Conservation (phyloP, 2,113 vertebrate species). For the Rattus norvegicus region DNA sequence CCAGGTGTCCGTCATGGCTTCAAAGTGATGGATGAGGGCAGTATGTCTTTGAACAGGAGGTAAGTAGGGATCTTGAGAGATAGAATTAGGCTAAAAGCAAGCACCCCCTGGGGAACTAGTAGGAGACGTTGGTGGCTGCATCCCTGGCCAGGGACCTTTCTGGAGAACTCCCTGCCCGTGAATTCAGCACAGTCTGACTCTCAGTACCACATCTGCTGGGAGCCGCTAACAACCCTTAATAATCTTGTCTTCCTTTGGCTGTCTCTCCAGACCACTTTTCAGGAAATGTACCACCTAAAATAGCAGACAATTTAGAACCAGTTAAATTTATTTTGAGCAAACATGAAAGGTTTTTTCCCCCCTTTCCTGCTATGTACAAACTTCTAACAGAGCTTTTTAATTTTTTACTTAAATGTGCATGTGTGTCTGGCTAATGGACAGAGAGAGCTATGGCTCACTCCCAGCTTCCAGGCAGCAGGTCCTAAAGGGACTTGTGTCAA, state of each 20-base stretch:
- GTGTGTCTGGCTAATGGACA: not conserved
- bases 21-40: not conserved
- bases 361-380: conserved; percentile 32
- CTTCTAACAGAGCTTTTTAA: conserved; percentile 10
- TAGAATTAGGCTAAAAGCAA: not conserved
- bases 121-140: not conserved
- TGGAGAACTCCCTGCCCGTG: not conserved
- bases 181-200: not conserved
- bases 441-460: not conserved
- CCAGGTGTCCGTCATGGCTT: not conserved
- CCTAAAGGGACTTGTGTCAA: not conserved
- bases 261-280: not conserved
- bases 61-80: not conserved
- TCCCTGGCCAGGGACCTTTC: not conserved
- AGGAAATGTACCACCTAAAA: conserved; percentile 25
- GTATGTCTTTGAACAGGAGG: not conserved
- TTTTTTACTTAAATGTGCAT: not conserved
- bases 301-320: conserved; percentile 8
- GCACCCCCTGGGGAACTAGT: not conserved
- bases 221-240: not conserved
- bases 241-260: conserved; percentile 20
- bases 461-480: not conserved
- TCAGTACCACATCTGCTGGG: not conserved
- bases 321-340: conserved; percentile 53
- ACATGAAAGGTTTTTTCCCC: not conserved